Base-by-base conservation (phyloP, 2,797 vertebrate genomes). In the Coluber constrictor region DNA sequence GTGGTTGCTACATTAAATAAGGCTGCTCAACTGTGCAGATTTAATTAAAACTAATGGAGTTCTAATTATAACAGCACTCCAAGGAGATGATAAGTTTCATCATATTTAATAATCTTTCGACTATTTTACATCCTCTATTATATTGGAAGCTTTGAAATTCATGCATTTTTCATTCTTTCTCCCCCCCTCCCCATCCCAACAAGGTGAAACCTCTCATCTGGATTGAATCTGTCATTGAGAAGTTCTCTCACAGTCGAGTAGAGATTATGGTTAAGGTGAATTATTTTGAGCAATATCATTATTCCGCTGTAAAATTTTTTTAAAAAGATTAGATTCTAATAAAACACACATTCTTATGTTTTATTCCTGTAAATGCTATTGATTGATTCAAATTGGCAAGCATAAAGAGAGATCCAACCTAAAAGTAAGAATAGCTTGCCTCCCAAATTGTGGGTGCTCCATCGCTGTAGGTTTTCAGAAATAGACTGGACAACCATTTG, bases 221-320 rank as follows among this genome's bases (percentile, higher is more conserved):
- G 99, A 99, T 99, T 3, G 99, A 99, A 96, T 99, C 99, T 2
- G 99, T 99, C 92, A 99, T 99, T 54, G 99, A 99, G 97, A 99
- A 99, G 95, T 99, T 99, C 96, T 99, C 99, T 56, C 99, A 99
- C 97, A 99, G 99, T 97, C 98, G 99, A 92, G 99, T 99, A 0
- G 99, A 99, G 97, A 99, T 99, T 97, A 99, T 99, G 99, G 99
- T 99, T 95, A 99, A 99, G 99, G 99, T 99, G 87, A 93, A 55
- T 91, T 43, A 51, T 70, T 91, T 79, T 89, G 56, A 88, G 4
- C 15, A 54, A 66, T 61, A 32, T 25, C 27, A 29, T 12, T 47
- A 54, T 55, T 83, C 20, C 37, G 23, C 20, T 83, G 20, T 47
- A 83, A 83, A 47, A 43, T 11, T 10, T 1, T 54, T 51, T 51